Evolutionary conservation across 2,888 invertebrate species (phyloP).

Genomic region (Heliconius cydno): DNA sequence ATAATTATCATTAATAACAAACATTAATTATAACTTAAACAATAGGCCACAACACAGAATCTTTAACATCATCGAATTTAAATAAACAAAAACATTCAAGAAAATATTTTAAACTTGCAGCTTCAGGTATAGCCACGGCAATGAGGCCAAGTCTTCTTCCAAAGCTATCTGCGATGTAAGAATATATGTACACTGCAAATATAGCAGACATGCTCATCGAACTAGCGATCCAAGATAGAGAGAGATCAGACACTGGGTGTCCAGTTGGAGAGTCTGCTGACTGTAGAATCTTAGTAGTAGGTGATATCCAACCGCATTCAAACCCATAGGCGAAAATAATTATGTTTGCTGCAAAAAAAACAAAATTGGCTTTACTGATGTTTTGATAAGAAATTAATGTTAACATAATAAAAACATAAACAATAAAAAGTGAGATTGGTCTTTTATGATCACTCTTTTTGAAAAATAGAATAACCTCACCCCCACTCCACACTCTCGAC

Average conservation of each 20-base stretch:
- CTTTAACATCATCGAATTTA: no score
- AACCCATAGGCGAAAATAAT: conserved; percentile 56
- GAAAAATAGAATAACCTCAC: no score
- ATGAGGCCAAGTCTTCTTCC: conserved; percentile 74
- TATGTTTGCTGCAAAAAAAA: conserved; percentile 36
- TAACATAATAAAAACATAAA: no score
- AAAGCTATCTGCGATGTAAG: conserved; percentile 68
- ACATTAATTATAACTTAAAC: not conserved
- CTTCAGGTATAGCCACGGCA: conserved; percentile 71
- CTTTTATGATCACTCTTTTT: no score
- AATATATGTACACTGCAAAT: conserved; percentile 67
- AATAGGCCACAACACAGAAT: no score
- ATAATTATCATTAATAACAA: no score
- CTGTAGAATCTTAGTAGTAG: conserved; percentile 62
- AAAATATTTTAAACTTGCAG: conserved; percentile 57
- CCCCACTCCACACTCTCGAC: no score
- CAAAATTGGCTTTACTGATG: no score
- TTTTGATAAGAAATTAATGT: no score
- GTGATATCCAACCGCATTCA: conserved; percentile 71
- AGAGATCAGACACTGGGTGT: conserved; percentile 61
- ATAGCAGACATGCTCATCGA: conserved; percentile 63
- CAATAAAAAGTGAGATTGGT: no score
- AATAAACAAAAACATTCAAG: not conserved
- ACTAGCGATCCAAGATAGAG: conserved; percentile 77
- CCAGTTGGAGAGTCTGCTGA: conserved; percentile 61